Percentiles rank a stretch among this genome's conserved stretches.
phyloP scores from a whole-genome alignment of 1,140 invertebrate species.

The Drosophila burlai region DNA sequence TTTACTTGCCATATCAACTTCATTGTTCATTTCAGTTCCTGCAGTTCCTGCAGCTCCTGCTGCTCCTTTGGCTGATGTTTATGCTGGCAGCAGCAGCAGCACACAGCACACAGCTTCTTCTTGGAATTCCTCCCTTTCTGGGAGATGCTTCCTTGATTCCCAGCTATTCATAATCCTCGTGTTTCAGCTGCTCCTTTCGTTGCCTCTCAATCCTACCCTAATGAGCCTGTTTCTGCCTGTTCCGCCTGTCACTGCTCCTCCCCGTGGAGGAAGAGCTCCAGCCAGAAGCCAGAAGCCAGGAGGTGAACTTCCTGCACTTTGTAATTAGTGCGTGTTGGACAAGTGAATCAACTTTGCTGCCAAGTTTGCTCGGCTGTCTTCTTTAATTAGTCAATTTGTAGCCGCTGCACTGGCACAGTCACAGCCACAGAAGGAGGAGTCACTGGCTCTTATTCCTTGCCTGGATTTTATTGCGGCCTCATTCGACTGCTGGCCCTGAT shows the following conservation, averaged over 20 bases:
- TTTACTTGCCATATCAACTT: background rate
- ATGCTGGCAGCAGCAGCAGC: background rate
- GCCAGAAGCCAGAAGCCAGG: background rate
- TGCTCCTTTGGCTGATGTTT: background rate
- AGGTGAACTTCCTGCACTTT: conserved; percentile 39
- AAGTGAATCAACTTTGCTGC: conserved; percentile 44
- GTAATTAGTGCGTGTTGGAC: conserved; percentile 48
- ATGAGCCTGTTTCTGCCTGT: conserved; percentile 38
- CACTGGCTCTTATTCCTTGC: background rate
- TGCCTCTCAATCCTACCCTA: conserved; percentile 38
- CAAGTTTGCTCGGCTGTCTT: conserved; percentile 40
- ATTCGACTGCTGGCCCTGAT: conserved; percentile 1
- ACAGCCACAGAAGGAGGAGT: background rate
- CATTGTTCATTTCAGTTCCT: background rate
- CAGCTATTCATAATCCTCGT: conserved; percentile 41
- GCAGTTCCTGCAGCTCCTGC: background rate
- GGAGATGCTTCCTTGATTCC: background rate
- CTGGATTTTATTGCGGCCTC: conserved; percentile 23
- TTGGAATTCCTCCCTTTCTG: background rate
- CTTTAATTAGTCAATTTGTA: conserved; percentile 48
- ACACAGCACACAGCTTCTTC: conserved; percentile 2
- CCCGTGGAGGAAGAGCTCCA: background rate
- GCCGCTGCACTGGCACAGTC: conserved; percentile 1
- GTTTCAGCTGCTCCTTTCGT: conserved; percentile 7
- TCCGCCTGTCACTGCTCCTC: background rate